Evolutionary conservation across 2,113 vertebrate species (phyloP).

Genomic region (Engystomops pustulosus): DNA sequence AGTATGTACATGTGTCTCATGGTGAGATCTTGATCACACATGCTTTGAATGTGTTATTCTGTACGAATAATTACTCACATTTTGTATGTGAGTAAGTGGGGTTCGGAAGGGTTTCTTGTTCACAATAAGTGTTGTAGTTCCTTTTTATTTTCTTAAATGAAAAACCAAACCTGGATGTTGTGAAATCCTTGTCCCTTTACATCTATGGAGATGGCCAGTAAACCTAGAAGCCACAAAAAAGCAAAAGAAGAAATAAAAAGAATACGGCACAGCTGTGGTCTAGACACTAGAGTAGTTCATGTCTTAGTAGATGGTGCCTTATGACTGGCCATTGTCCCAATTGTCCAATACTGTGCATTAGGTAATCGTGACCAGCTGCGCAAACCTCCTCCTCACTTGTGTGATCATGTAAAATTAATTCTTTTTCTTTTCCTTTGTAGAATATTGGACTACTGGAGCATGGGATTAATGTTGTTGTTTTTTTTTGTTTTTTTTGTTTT

Average conservation of each 20-base stretch:
- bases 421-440: not conserved
- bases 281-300: not conserved
- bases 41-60: not conserved
- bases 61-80: not conserved
- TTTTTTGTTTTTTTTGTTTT: too few relatives aligned
- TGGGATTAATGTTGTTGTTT: too few relatives aligned
- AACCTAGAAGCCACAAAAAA: not conserved
- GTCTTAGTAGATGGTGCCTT: not conserved
- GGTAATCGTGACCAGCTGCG: conserved; percentile 14
- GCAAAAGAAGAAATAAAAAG: not conserved
- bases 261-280: conserved; percentile 23
- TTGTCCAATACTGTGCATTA: not conserved
- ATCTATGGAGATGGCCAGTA: not conserved
- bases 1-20: too few relatives aligned
- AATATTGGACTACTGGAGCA: too few relatives aligned
- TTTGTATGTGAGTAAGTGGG: not conserved
- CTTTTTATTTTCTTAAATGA: too few relatives aligned
- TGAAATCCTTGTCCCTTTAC: not conserved
- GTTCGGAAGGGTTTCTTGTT: not conserved
- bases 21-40: too few relatives aligned
- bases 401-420: not conserved
- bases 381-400: not conserved
- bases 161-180: not conserved
- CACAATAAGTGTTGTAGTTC: too few relatives aligned
- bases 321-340: conserved; percentile 1